Evolutionary conservation across 53 echinoderm and acorn worm genomes (phyloP).

Genomic region (Mesocentrotus franciscanus): DNA sequence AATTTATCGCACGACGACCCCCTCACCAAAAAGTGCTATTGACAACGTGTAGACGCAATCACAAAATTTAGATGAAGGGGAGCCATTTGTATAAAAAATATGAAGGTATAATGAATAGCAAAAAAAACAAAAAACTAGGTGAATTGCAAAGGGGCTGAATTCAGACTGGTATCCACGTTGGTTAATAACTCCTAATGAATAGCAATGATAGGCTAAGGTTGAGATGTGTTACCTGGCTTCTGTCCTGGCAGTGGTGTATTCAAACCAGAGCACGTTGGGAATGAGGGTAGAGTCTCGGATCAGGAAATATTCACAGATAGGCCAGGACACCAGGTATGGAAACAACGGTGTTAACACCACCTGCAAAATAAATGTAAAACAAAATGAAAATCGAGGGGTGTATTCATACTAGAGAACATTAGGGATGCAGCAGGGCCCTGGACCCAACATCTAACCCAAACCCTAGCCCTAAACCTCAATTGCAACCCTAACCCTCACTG

Average conservation of each 20-base stretch:
- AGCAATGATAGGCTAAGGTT: not conserved
- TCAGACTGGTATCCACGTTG: not conserved
- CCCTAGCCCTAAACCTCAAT: too few species aligned
- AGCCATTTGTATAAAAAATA: too few species aligned
- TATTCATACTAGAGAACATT: slow-evolving; percentile 63
- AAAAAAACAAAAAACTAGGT: too few species aligned
- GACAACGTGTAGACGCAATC: too few species aligned
- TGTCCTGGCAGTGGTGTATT: slow-evolving; percentile 93
- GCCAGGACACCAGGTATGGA: slow-evolving; percentile 89
- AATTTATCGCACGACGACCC: too few species aligned
- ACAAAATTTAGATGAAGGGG: too few species aligned
- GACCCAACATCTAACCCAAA: too few species aligned
- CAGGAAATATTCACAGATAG: slow-evolving; percentile 86
- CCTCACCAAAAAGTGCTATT: too few species aligned
- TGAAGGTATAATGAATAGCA: too few species aligned
- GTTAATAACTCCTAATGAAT: not conserved
- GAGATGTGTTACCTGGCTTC: slow-evolving; percentile 86
- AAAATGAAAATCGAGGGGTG: not conserved
- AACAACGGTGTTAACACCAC: slow-evolving; percentile 90
- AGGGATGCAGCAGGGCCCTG: too few species aligned
- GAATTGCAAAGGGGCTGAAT: not conserved
- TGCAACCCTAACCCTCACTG: too few species aligned
- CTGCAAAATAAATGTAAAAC: slow-evolving; percentile 55
- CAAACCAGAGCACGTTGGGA: slow-evolving; percentile 98
- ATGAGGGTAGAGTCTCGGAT: slow-evolving; percentile 94